Evolutionary conservation across 2,888 invertebrate species (phyloP).

Genomic region (Dicycla oo): DNA sequence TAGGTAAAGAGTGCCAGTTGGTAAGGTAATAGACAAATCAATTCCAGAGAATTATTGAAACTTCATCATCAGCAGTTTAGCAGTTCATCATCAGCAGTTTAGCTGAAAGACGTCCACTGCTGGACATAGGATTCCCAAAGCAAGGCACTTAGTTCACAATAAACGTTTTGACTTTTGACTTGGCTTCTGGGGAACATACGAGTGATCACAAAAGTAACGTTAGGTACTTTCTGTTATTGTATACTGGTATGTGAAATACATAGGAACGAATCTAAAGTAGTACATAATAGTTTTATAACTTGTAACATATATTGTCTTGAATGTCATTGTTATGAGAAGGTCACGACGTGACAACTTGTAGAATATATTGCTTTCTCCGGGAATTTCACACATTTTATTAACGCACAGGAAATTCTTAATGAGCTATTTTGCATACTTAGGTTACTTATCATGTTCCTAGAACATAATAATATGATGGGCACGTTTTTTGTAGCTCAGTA

Average conservation of each 20-base stretch:
- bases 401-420: slow-evolving; percentile 25
- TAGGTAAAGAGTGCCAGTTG: background rate
- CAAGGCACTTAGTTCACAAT: too few species aligned
- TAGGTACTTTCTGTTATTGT: too few species aligned
- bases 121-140: background rate
- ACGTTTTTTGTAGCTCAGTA: slow-evolving; percentile 1
- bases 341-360: background rate
- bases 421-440: slow-evolving; percentile 19
- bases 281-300: background rate
- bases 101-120: background rate
- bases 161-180: too few species aligned
- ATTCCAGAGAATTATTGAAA: background rate
- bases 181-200: background rate
- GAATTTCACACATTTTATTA: slow-evolving; percentile 32
- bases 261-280: background rate
- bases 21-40: background rate
- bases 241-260: background rate
- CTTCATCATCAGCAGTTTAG: background rate
- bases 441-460: slow-evolving; percentile 6
- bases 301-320: background rate
- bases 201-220: background rate
- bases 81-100: background rate
- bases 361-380: slow-evolving; percentile 3
- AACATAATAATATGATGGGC: background rate
- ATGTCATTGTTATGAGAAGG: slow-evolving; percentile 5